A percentile compares a stretch with the other conserved stretches of the same genome.
phyloP scores from a whole-genome alignment of 2,888 invertebrate genomes.

The Drosophila rellima region DNA sequence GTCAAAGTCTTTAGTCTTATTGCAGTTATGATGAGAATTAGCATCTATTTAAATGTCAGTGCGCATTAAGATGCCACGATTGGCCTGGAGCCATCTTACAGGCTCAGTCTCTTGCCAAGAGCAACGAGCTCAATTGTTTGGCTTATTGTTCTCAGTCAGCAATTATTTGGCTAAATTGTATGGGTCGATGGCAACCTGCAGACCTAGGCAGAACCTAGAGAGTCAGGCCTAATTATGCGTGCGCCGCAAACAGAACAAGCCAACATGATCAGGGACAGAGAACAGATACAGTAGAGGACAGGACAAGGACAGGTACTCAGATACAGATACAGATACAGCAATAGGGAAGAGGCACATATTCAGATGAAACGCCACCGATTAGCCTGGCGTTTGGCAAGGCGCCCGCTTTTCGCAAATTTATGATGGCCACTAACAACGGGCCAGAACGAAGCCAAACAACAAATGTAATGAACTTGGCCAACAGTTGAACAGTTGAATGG shows the following conservation, averaged over 20 bases:
- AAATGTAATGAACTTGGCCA: conserved; percentile 64
- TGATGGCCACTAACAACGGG: conserved; percentile 77
- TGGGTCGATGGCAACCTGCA: conserved; percentile 40
- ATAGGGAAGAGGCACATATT: conserved; percentile 13
- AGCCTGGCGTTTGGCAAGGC: conserved; percentile 62
- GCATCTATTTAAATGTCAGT: conserved; percentile 78
- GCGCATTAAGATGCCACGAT: conserved; percentile 78
- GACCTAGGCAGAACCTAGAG: conserved; percentile 18
- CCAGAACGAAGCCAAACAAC: conserved; percentile 47
- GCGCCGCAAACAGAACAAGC: conserved; percentile 59
- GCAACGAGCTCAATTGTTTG: conserved; percentile 36
- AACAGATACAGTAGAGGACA: not conserved
- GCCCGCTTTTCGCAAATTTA: conserved; percentile 67
- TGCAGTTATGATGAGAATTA: conserved; percentile 74
- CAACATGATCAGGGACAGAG: conserved; percentile 7
- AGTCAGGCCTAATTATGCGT: conserved; percentile 75
- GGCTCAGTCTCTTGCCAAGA: conserved; percentile 11
- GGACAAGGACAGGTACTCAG: not conserved
- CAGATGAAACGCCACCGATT: conserved; percentile 79
- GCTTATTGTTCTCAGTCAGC: conserved; percentile 68
- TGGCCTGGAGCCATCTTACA: conserved; percentile 24
- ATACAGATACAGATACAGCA: not conserved
- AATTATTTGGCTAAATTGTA: conserved; percentile 70
- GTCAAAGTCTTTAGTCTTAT: conserved; percentile 18
- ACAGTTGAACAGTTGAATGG: conserved; percentile 63